Conservation (phyloP, 2,797 vertebrate genomes). For the Streptopelia turtur region DNA sequence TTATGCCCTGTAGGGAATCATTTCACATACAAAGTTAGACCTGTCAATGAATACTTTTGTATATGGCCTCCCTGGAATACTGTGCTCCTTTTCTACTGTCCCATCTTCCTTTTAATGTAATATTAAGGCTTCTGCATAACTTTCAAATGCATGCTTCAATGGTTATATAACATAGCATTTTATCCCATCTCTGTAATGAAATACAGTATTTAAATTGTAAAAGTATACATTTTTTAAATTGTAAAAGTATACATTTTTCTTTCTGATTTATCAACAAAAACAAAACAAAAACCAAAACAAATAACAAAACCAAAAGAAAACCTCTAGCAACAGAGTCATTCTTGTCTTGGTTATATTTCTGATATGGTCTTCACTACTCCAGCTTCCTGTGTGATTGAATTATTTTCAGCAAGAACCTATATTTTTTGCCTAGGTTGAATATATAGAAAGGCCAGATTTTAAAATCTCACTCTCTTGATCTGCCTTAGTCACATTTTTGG, state of each 20-base stretch:
- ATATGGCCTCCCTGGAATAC: neutral
- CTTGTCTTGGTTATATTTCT: neutral
- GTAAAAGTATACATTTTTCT: neutral
- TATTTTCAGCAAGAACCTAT: neutral
- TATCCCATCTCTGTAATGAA: neutral
- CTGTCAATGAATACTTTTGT: neutral
- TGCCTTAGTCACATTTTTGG: neutral
- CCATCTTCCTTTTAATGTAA: neutral
- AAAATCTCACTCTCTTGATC: neutral
- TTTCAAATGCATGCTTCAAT: neutral
- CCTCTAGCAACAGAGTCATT: neutral
- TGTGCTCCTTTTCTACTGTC: neutral
- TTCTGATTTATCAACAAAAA: neutral
- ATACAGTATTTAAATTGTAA: neutral
- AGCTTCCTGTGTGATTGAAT: neutral
- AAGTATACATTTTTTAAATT: neutral
- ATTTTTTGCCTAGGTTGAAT: neutral
- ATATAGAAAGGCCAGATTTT: neutral
- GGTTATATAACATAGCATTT: neutral
- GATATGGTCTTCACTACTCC: neutral
- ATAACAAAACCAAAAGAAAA: neutral
- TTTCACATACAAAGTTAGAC: neutral
- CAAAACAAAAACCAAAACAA: neutral
- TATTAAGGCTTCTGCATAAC: neutral
- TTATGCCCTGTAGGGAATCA: neutral